A percentile compares a stretch with the other conserved stretches of the same genome.
These are phyloP conservation scores for Scytalopus superciliaris DNA, from an alignment of 2,113 vertebrate species.

Conservation along the genomic window DNA sequence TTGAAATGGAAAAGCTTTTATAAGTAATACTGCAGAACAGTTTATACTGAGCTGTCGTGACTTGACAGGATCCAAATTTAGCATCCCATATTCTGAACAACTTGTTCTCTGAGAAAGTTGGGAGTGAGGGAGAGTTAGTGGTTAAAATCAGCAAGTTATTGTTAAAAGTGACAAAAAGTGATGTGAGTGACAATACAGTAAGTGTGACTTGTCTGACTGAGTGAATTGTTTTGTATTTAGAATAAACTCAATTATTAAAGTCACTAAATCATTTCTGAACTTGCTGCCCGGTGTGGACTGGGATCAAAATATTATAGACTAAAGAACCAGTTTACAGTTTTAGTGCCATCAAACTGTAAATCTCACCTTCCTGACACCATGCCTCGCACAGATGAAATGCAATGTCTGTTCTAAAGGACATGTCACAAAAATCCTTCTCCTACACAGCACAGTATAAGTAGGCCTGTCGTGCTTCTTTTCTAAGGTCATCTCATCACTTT, in stretches of 20 bases:
- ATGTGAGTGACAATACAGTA: slow-evolving; percentile 9
- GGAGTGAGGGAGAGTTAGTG: slow-evolving; percentile 5
- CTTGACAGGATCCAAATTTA: slow-evolving; percentile 71
- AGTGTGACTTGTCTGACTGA: slow-evolving; percentile 21
- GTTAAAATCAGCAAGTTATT: slow-evolving; percentile 62
- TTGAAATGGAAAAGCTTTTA: slow-evolving; percentile 69
- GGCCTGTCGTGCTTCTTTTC: background rate
- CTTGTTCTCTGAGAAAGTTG: slow-evolving; percentile 48
- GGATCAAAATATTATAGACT: background rate
- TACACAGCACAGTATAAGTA: background rate
- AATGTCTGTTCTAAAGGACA: background rate
- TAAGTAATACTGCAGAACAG: slow-evolving; percentile 43
- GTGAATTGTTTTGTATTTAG: background rate
- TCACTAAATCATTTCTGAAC: slow-evolving; percentile 15
- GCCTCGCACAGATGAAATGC: background rate
- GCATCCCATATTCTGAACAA: slow-evolving; percentile 54
- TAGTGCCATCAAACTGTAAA: background rate
- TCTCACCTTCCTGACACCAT: background rate
- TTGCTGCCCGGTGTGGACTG: background rate
- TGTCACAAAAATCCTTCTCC: background rate
- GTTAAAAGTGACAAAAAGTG: slow-evolving; percentile 58
- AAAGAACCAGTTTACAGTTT: background rate
- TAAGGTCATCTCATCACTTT: background rate
- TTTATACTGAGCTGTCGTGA: slow-evolving; percentile 69
- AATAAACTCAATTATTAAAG: slow-evolving; percentile 27